Conservation (phyloP, 1,140 invertebrate genomes). For the Drosophila trapezifrons region DNA sequence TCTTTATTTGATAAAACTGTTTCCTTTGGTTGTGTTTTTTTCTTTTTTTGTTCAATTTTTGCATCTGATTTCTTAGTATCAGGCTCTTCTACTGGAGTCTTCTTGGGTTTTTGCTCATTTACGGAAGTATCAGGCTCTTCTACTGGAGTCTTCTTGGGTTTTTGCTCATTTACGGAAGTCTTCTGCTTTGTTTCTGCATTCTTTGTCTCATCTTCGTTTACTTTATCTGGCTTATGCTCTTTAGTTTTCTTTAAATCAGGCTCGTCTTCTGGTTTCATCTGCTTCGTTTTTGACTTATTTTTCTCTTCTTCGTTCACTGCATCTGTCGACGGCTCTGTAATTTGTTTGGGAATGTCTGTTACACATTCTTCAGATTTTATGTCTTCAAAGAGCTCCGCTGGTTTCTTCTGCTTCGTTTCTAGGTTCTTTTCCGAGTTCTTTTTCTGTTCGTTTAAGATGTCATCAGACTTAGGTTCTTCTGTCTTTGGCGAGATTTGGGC, state of each 20-base stretch:
- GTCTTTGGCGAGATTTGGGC: neutral
- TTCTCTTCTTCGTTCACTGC: neutral
- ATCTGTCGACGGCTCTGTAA: too few species aligned
- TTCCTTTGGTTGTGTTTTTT: neutral
- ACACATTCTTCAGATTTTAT: neutral
- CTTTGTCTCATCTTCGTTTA: neutral
- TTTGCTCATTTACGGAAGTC: neutral
- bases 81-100: neutral
- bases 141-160: neutral
- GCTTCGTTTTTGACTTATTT: too few species aligned
- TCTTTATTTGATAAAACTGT: neutral
- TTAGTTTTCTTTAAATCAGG: neutral
- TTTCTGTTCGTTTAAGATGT: neutral
- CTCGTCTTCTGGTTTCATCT: neutral
- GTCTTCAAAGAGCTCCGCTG: neutral
- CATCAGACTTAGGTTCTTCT: neutral
- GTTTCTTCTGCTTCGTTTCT: neutral
- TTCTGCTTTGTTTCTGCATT: neutral
- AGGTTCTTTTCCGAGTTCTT: neutral
- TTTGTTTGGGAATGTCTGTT: neutral
- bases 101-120: neutral
- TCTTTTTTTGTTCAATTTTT: neutral
- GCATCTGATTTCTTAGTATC: neutral
- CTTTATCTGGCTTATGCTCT: neutral
- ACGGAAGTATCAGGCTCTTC: neutral